These are phyloP conservation scores for Orthonychiurus folsomi DNA, from an alignment of 2,888 invertebrate genomes.

Conservation along the genomic window DNA sequence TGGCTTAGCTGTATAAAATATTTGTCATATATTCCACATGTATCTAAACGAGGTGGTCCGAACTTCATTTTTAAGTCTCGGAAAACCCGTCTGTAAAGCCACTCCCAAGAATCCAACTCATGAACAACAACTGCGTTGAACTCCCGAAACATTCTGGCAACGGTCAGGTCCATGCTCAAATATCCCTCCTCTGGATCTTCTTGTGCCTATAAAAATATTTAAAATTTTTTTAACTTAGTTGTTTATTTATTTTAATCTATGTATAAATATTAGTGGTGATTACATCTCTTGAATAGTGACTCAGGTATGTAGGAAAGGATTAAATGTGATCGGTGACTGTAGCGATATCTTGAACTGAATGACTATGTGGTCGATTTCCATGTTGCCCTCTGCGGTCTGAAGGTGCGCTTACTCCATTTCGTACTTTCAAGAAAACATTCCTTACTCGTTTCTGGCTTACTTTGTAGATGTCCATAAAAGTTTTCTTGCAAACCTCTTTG, in stretches of 20 bases:
- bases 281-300: neutral
- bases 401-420: neutral
- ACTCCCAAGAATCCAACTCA: no score
- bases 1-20: neutral
- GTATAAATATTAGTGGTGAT: no score
- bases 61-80: neutral
- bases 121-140: no score
- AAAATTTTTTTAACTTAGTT: no score
- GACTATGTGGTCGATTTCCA: neutral
- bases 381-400: neutral
- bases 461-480: neutral
- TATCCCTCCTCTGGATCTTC: no score
- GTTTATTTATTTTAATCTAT: no score
- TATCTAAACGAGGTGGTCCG: neutral
- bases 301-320: neutral
- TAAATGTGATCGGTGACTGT: neutral
- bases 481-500: neutral
- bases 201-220: no score
- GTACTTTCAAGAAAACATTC: neutral
- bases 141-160: neutral
- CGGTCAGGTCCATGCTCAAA: neutral
- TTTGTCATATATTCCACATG: neutral
- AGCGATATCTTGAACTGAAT: neutral
- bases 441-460: neutral
- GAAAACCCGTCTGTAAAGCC: neutral